Evolutionary conservation across 2,888 invertebrate genomes (phyloP).

Genomic region (Phengaris arion): DNA sequence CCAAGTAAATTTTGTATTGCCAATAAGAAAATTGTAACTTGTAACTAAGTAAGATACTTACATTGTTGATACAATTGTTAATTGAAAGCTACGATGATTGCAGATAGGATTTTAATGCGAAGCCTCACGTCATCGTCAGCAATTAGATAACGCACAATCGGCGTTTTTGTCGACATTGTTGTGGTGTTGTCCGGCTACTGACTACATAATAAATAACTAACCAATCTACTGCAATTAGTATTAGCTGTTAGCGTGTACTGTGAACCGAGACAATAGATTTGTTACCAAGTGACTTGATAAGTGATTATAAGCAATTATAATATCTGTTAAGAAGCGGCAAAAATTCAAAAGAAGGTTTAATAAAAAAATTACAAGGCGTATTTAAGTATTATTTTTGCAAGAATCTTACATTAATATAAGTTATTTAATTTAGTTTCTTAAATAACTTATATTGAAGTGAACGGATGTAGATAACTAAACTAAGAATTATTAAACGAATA

Average conservation of each 20-base stretch:
- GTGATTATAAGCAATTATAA: not conserved
- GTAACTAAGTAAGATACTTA: not conserved
- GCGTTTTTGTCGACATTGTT: conserved; percentile 9
- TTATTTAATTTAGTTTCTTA: too few species aligned
- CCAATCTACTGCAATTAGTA: not conserved
- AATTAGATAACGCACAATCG: conserved; percentile 30
- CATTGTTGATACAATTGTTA: conserved; percentile 12
- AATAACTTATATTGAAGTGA: too few species aligned
- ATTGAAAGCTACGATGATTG: conserved; percentile 24
- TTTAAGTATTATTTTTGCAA: too few species aligned
- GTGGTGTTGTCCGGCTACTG: not conserved
- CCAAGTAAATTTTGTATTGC: not conserved
- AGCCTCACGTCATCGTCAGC: conserved; percentile 28
- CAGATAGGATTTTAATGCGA: conserved; percentile 30
- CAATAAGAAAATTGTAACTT: not conserved
- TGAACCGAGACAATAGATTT: not conserved
- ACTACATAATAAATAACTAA: not conserved
- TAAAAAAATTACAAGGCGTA: too few species aligned
- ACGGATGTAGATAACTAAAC: too few species aligned
- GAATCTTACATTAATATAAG: too few species aligned
- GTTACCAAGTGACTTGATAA: not conserved
- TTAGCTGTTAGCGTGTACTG: not conserved
- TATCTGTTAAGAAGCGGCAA: too few species aligned
- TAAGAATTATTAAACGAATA: not conserved
- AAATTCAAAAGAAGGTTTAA: too few species aligned